A percentile compares a stretch with the other conserved stretches of the same genome.
phyloP scores from a whole-genome alignment of 37 sponge, comb jelly and placozoan species.

The Eunapius fragilis region DNA sequence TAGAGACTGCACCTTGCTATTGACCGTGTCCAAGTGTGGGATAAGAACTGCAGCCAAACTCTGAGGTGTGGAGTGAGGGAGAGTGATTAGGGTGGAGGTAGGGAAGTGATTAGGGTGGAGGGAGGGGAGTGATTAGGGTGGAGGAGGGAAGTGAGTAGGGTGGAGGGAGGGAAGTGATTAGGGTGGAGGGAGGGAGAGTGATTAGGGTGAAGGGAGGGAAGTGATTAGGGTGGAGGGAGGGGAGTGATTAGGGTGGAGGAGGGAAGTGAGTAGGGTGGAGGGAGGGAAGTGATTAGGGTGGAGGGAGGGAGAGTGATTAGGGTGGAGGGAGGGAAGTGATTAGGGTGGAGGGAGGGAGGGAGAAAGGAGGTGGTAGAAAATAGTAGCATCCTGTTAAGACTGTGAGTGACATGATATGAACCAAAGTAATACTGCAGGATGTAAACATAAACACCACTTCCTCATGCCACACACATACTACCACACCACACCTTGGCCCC shows the following conservation, averaged over 20 bases:
- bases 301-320: too few species aligned
- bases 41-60: conserved; percentile 20
- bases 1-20: conserved; percentile 3
- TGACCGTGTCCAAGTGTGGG: conserved; percentile 30
- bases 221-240: too few species aligned
- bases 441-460: conserved; percentile 3
- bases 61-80: background rate
- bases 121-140: background rate
- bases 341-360: background rate
- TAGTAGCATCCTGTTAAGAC: too few species aligned
- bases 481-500: conserved; percentile 25
- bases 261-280: too few species aligned
- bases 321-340: too few species aligned
- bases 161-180: background rate
- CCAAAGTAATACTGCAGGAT: too few species aligned
- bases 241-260: too few species aligned
- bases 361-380: background rate
- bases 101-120: background rate
- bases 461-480: conserved; percentile 17
- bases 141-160: background rate
- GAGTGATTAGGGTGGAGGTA: background rate
- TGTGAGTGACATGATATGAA: background rate
- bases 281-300: too few species aligned
- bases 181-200: background rate
- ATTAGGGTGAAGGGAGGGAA: too few species aligned